Conservation (phyloP, 2,113 vertebrate species). For the Pteropus alecto region DNA sequence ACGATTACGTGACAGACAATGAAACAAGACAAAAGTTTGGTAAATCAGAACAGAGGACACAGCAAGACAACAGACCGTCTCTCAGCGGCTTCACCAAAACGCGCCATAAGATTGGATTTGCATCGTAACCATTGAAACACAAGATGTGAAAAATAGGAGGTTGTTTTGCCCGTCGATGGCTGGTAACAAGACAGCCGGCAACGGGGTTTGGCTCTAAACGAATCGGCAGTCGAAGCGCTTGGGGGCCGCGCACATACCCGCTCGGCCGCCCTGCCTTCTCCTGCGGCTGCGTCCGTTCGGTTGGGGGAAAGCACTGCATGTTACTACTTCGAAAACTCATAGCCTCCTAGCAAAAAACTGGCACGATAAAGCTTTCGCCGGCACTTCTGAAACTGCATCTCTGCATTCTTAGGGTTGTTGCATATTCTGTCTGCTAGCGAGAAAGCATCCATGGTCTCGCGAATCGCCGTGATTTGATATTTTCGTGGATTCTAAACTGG, state of each 20-base stretch:
- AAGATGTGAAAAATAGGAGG: neutral
- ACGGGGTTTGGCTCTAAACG: neutral
- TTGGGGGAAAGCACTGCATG: neutral
- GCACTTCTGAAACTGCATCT: neutral
- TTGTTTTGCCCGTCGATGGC: neutral
- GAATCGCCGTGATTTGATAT: rapidly evolving
- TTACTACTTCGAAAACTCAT: neutral
- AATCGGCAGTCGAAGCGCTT: neutral
- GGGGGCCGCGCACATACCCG: slow-evolving; percentile 6
- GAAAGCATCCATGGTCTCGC: rapidly evolving
- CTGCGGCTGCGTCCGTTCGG: neutral
- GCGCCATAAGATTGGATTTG: neutral
- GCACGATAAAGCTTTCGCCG: neutral
- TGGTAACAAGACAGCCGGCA: no score
- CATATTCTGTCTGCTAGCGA: rapidly evolving
- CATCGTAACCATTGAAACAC: slow-evolving; percentile 49
- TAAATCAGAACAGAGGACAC: slow-evolving; percentile 7
- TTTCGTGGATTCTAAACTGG: neutral
- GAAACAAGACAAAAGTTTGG: slow-evolving; percentile 16
- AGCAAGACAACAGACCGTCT: neutral
- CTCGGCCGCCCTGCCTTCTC: neutral
- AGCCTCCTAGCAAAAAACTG: neutral
- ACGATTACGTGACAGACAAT: slow-evolving; percentile 58
- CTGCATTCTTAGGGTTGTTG: neutral
- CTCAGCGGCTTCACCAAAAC: slow-evolving; percentile 10